Evolutionary conservation across 2,888 invertebrate genomes (phyloP).

Genomic region (Odontothrips loti): DNA sequence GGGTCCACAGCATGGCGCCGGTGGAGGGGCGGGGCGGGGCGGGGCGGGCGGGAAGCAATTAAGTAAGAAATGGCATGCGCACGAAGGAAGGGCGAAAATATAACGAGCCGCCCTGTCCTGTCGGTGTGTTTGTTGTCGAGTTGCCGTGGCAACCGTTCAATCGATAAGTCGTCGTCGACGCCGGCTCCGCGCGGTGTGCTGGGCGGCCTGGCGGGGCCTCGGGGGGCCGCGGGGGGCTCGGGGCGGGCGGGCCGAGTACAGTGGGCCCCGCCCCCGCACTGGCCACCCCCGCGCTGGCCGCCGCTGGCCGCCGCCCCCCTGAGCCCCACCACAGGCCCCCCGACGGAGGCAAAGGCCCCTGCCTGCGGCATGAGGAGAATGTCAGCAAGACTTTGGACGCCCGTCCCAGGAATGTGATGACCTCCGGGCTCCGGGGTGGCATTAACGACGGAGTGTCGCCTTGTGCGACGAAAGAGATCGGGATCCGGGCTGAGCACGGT

Average conservation of each 20-base stretch:
- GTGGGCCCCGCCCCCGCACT: background rate
- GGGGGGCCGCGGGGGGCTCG: background rate
- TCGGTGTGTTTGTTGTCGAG: background rate
- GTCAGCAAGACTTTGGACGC: no score
- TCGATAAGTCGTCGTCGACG: background rate
- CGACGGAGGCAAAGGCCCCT: background rate
- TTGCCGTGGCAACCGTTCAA: constrained; percentile 5
- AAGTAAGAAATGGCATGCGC: no score
- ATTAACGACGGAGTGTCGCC: background rate
- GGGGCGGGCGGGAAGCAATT: background rate
- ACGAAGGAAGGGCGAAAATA: no score
- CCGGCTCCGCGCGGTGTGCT: background rate
- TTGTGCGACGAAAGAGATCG: background rate
- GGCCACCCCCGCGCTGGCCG: background rate
- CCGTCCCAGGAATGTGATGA: no score
- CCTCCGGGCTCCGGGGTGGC: background rate
- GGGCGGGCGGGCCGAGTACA: background rate
- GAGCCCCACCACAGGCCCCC: background rate
- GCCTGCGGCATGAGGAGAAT: no score
- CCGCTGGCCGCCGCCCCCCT: background rate
- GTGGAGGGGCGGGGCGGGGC: background rate
- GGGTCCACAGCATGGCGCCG: background rate
- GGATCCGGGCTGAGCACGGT: no score
- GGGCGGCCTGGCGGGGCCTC: background rate
- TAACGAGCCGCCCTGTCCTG: background rate